Evolutionary conservation across 2,113 vertebrate species (phyloP).

Genomic region (Dendropsophus ebraccatus): DNA sequence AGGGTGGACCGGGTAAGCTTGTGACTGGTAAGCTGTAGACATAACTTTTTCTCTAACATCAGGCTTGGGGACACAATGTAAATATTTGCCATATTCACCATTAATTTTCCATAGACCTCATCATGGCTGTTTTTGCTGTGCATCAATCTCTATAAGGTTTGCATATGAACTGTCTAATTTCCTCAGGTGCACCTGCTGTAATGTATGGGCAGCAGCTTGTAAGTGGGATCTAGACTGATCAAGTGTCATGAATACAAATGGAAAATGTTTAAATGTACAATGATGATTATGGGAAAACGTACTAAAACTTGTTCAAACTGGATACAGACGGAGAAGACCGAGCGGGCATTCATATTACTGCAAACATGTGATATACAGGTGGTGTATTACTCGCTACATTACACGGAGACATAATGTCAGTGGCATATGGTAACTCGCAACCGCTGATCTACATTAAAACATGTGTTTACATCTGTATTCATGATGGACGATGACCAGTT

Average conservation of each 20-base stretch:
- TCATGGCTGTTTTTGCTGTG: neutral
- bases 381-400: neutral
- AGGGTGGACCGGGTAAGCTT: no score
- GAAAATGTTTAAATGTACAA: neutral
- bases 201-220: neutral
- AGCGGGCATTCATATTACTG: neutral
- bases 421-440: neutral
- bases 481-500: neutral
- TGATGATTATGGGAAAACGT: neutral
- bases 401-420: neutral
- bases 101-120: neutral
- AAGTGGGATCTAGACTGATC: neutral
- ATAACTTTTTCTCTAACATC: no score
- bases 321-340: neutral
- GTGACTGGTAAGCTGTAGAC: no score
- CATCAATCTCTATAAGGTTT: neutral
- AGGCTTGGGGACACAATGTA: neutral
- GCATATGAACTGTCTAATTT: neutral
- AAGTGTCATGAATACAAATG: neutral
- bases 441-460: neutral
- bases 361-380: neutral
- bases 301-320: neutral
- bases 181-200: neutral
- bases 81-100: neutral
- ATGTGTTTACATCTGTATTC: neutral